These are phyloP conservation scores for Phylloscopus trochilus DNA, from an alignment of 2,113 vertebrate species.

Conservation along the genomic window DNA sequence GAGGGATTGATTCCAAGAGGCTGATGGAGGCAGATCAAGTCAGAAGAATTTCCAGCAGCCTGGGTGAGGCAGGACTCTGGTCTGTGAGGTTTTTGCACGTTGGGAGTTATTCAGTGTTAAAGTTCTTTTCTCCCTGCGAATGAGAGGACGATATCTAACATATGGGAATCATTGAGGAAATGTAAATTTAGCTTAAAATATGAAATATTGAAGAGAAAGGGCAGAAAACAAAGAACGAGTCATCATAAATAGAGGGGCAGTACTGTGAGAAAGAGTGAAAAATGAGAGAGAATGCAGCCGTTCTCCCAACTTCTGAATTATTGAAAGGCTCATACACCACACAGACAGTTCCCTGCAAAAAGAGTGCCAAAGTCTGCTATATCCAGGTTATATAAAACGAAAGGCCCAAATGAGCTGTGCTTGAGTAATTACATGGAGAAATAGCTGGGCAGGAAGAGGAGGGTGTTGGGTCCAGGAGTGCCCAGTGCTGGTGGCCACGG, in stretches of 20 bases:
- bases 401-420: not conserved
- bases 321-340: slow-evolving; percentile 57
- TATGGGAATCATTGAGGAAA: slow-evolving; percentile 35
- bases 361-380: not conserved
- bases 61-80: not conserved
- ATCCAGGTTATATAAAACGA: slow-evolving; percentile 1
- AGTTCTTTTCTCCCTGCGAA: not conserved
- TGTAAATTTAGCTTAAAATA: slow-evolving; percentile 63
- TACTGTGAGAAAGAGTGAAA: slow-evolving; percentile 41
- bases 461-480: not conserved
- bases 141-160: not conserved
- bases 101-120: not conserved
- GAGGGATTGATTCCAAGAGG: not conserved
- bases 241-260: slow-evolving; percentile 52
- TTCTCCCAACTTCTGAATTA: slow-evolving; percentile 43
- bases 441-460: not conserved
- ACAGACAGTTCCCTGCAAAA: slow-evolving; percentile 45
- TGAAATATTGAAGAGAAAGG: slow-evolving; percentile 52
- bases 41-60: not conserved
- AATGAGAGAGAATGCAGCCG: slow-evolving; percentile 25
- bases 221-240: slow-evolving; percentile 46
- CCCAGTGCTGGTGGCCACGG: not conserved
- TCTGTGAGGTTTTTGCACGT: not conserved
- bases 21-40: not conserved
- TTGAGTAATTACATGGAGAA: not conserved